A percentile compares a stretch with the other conserved stretches of the same genome.
Conservation (phyloP, 37 sponge, comb jelly and placozoan genomes). For the Ianthella basta region DNA sequence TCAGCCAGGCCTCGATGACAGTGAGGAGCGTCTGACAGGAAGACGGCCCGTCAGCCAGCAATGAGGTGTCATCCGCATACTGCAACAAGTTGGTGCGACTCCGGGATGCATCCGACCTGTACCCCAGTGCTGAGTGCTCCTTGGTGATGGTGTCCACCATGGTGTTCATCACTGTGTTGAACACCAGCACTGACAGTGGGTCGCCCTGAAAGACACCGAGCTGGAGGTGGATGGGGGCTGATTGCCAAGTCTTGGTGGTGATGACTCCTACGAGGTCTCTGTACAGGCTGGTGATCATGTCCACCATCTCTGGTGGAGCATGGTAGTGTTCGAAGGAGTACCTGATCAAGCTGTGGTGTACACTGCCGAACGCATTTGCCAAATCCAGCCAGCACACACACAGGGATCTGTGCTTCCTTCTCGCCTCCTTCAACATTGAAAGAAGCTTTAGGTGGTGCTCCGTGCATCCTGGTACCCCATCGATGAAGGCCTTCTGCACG, state of each 20-base stretch:
- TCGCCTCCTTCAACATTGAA: slow-evolving; percentile 24
- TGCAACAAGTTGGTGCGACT: slow-evolving; percentile 19
- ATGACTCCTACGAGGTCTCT: slow-evolving; percentile 7
- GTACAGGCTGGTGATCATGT: slow-evolving; percentile 4
- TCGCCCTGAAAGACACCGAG: slow-evolving; percentile 50
- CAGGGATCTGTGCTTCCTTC: slow-evolving; percentile 11
- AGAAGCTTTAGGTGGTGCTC: slow-evolving; percentile 37
- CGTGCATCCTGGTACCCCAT: slow-evolving; percentile 33
- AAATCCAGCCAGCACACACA: slow-evolving; percentile 42
- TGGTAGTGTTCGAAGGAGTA: slow-evolving; percentile 41
- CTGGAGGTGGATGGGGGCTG: slow-evolving; percentile 18
- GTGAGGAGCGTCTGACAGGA: slow-evolving; percentile 30
- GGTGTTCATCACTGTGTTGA: slow-evolving; percentile 44
- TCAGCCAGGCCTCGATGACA: slow-evolving; percentile 15
- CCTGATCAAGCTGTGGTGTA: slow-evolving; percentile 34
- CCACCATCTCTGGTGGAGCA: slow-evolving; percentile 12
- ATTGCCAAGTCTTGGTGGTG: slow-evolving; percentile 20
- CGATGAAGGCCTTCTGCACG: slow-evolving; percentile 24
- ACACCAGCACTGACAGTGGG: slow-evolving; percentile 48
- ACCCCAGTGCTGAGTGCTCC: neutral
- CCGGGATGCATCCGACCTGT: no score
- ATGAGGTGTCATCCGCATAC: slow-evolving; percentile 39
- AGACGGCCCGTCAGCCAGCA: slow-evolving; percentile 31
- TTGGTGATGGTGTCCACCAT: slow-evolving; percentile 40
- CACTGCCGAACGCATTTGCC: slow-evolving; percentile 48